Evolutionary conservation across 2,888 invertebrate species (phyloP), one percentile per base, ranked within the genome.

Genomic region (Thecophora atra): DNA sequence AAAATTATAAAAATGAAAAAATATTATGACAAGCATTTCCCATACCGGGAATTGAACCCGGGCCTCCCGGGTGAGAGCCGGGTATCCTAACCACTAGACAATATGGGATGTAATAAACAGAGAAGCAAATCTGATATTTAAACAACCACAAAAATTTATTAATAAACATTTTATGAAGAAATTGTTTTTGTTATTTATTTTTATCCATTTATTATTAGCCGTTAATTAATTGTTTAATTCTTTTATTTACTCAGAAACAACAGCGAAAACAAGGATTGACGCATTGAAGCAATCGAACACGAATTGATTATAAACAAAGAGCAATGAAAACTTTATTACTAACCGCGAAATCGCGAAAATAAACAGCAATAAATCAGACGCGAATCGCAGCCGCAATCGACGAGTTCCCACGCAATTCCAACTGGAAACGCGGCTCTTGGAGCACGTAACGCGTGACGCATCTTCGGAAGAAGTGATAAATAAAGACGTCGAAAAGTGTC

Each of bases 41-140:
- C 93, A 93, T 93, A 93, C 92, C 93, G 93, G 93, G 91, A 92
- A 92, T 92, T 92, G 92, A 92, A 92, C 92, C 91, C 91, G 92
- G 91, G 92, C 91, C 83, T 82, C 79, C 82, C 81, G 82, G 82
- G 82, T 82, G 82, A 83, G 80, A 83, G 82, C 83, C 81, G 81
- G 81, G 79, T 81, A 83, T 83, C 83, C 83, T 83, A 82, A 78
- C 83, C 83, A 82, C 83, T 83, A 82, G 82, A 83, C 83, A 78
- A 83, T 83, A 83, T 81, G 82, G 82, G 82, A 82, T 24, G 15
- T n/a, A n/a, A n/a, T n/a, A n/a, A n/a, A n/a, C n/a, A n/a, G n/a
- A n/a, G n/a, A n/a, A n/a, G n/a, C n/a, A n/a, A n/a, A n/a, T n/a
- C n/a, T n/a, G n/a, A n/a, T n/a, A n/a, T n/a, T n/a, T n/a, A n/a